phyloP scores from a whole-genome alignment of 2,888 invertebrate species.

The Junonia oenone region DNA sequence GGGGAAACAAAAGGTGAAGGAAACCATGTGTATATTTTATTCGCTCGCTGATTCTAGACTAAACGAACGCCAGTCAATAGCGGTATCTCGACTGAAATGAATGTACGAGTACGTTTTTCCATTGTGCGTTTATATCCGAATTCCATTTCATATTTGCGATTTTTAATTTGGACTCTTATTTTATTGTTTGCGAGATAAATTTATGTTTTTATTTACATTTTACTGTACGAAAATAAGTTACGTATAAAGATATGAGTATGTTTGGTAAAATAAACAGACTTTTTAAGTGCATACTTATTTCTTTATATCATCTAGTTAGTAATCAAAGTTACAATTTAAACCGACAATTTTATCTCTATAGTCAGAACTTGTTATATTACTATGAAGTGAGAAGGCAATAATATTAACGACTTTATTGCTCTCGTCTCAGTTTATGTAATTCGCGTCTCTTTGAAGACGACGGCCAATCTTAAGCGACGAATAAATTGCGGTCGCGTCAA shows the following conservation, averaged over 20 bases:
- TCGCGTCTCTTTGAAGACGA: slow-evolving; percentile 43
- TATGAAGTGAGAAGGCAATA: slow-evolving; percentile 23
- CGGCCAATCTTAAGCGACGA: slow-evolving; percentile 46
- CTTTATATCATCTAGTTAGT: background rate
- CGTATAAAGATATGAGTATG: no score
- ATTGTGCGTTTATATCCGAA: slow-evolving; percentile 12
- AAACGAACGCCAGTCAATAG: slow-evolving; percentile 16
- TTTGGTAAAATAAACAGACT: no score
- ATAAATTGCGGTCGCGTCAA: slow-evolving; percentile 58
- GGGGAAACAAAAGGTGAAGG: slow-evolving; percentile 27
- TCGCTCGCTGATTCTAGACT: slow-evolving; percentile 24
- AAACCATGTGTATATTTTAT: slow-evolving; percentile 26
- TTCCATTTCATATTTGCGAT: slow-evolving; percentile 5
- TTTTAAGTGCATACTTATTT: background rate
- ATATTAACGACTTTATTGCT: slow-evolving; percentile 28
- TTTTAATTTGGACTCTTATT: background rate
- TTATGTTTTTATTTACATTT: background rate
- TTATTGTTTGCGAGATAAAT: background rate
- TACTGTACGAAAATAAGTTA: no score
- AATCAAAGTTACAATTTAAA: slow-evolving; percentile 7
- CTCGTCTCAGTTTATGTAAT: slow-evolving; percentile 23
- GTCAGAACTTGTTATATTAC: slow-evolving; percentile 22
- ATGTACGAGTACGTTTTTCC: slow-evolving; percentile 10
- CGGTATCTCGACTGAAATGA: slow-evolving; percentile 9
- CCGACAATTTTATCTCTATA: slow-evolving; percentile 25